Evolutionary conservation across 1,140 invertebrate genomes (phyloP).

Genomic region (Drosophila repletoides): DNA sequence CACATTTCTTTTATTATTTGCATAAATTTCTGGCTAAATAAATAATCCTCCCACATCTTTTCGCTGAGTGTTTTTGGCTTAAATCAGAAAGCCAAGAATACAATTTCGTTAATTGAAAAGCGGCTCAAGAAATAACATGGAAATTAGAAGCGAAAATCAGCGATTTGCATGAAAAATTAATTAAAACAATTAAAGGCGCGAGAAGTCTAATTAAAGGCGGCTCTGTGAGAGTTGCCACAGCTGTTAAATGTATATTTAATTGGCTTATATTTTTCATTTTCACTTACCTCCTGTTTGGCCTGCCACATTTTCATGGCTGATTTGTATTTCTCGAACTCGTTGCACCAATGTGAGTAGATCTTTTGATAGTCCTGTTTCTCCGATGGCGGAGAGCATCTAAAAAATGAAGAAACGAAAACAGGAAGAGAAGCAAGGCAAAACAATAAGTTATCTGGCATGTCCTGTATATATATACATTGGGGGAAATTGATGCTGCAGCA

Average conservation of each 20-base stretch:
- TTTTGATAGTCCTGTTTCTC: slow-evolving; percentile 89
- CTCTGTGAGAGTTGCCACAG: slow-evolving; percentile 4
- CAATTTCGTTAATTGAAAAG: slow-evolving; percentile 49
- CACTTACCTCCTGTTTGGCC: slow-evolving; percentile 87
- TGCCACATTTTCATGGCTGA: slow-evolving; percentile 90
- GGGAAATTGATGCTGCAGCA: slow-evolving; percentile 33
- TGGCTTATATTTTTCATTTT: slow-evolving; percentile 6
- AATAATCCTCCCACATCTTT: not conserved
- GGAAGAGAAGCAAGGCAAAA: not conserved
- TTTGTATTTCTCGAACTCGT: slow-evolving; percentile 92
- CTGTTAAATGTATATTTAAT: slow-evolving; percentile 51
- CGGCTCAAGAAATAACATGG: slow-evolving; percentile 59
- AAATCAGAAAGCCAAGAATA: slow-evolving; percentile 37
- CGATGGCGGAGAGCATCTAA: slow-evolving; percentile 86
- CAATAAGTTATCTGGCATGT: slow-evolving; percentile 51
- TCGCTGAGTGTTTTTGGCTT: not conserved
- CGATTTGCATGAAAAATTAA: slow-evolving; percentile 69
- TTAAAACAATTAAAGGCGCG: slow-evolving; percentile 70
- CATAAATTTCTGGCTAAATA: not conserved
- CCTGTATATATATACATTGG: not conserved
- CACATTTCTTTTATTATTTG: too few species aligned
- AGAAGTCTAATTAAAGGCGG: slow-evolving; percentile 63
- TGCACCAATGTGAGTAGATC: slow-evolving; percentile 91
- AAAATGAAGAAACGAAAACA: not conserved
- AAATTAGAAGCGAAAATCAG: slow-evolving; percentile 53